Conservation (phyloP, 2,888 invertebrate genomes). For the Crepidodera aurea region DNA sequence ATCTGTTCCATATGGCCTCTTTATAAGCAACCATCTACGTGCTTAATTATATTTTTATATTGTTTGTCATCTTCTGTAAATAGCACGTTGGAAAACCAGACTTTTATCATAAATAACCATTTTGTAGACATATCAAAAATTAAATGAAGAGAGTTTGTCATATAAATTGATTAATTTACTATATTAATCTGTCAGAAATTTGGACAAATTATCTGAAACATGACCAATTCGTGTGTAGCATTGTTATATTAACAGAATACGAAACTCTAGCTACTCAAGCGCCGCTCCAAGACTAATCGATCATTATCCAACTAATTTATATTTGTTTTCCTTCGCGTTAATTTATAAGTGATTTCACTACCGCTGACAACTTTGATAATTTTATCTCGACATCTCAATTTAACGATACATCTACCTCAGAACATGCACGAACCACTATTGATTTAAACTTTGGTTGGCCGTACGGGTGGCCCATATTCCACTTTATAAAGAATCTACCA, state of each 20-base stretch:
- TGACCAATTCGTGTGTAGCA: conserved; percentile 4
- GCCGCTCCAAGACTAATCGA: conserved; percentile 16
- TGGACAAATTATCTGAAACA: conserved; percentile 2
- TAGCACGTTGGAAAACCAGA: too few relatives aligned
- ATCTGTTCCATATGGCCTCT: too few relatives aligned
- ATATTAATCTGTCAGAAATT: not conserved
- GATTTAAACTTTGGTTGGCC: conserved; percentile 57
- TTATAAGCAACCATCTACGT: too few relatives aligned
- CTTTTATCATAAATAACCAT: too few relatives aligned
- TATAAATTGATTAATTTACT: too few relatives aligned
- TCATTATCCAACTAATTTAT: conserved; percentile 19
- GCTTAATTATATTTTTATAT: too few relatives aligned
- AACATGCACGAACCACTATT: conserved; percentile 56
- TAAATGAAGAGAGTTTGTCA: too few relatives aligned
- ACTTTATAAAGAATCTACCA: conserved; percentile 5
- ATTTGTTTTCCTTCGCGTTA: conserved; percentile 22
- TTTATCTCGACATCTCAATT: conserved; percentile 57
- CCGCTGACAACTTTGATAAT: conserved; percentile 56
- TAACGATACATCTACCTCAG: conserved; percentile 54
- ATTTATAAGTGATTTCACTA: conserved; percentile 52
- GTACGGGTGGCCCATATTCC: conserved; percentile 8
- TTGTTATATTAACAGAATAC: conserved; percentile 14
- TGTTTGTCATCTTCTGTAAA: too few relatives aligned
- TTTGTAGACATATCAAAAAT: too few relatives aligned
- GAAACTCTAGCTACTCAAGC: not conserved